Conservation (phyloP, 2,888 invertebrate genomes). For the Thumatha senex region DNA sequence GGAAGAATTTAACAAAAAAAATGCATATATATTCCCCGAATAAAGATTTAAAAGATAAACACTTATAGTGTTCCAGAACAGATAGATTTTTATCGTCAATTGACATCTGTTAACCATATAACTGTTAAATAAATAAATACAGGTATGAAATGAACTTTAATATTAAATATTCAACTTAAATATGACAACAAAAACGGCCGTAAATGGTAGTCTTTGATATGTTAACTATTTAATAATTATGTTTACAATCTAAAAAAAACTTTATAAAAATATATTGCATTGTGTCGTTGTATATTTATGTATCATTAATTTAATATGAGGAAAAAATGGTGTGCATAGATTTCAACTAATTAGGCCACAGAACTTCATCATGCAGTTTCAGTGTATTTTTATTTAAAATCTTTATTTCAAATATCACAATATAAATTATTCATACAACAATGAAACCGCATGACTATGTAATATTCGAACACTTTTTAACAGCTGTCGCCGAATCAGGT, state of each 20-base stretch:
- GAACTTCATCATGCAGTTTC: slow-evolving; percentile 18
- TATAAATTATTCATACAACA: slow-evolving; percentile 13
- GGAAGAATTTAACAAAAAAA: slow-evolving; percentile 48
- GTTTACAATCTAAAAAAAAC: slow-evolving; percentile 58
- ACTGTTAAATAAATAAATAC: slow-evolving; percentile 53
- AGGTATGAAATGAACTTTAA: slow-evolving; percentile 44
- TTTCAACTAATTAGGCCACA: slow-evolving; percentile 31
- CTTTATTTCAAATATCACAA: slow-evolving; percentile 25
- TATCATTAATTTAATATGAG: slow-evolving; percentile 57
- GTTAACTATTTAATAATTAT: slow-evolving; percentile 50
- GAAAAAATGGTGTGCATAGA: slow-evolving; percentile 37
- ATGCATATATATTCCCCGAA: slow-evolving; percentile 59
- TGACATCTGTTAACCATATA: slow-evolving; percentile 56
- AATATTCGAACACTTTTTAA: slow-evolving; percentile 4
- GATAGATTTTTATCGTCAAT: slow-evolving; percentile 60
- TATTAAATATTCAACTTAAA: slow-evolving; percentile 55
- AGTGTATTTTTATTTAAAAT: slow-evolving; percentile 18
- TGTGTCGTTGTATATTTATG: slow-evolving; percentile 71
- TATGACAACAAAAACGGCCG: slow-evolving; percentile 50
- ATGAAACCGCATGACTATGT: slow-evolving; percentile 19
- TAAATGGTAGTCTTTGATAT: slow-evolving; percentile 65
- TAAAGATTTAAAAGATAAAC: slow-evolving; percentile 57
- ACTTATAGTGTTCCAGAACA: slow-evolving; percentile 71
- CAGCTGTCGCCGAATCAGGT: slow-evolving; percentile 14
- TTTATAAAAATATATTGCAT: slow-evolving; percentile 75